Evolutionary conservation across 2,797 vertebrate genomes (phyloP).

Genomic region (Enteromius anoplus): DNA sequence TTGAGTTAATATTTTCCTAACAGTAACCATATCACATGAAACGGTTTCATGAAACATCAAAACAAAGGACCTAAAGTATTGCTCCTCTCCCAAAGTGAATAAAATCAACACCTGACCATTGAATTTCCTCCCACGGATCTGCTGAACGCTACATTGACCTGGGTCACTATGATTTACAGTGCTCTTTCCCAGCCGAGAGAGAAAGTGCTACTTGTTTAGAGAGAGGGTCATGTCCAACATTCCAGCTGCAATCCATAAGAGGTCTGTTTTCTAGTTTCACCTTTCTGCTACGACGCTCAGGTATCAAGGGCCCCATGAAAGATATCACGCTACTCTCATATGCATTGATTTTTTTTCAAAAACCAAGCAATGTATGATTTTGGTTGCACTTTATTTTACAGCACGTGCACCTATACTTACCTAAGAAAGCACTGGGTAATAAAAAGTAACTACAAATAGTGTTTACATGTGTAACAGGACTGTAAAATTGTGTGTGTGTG

Average conservation of each 20-base stretch:
- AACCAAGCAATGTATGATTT: not conserved
- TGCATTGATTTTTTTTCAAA: conserved; percentile 13
- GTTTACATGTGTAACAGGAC: not conserved
- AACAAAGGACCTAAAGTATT: conserved; percentile 31
- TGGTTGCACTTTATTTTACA: not conserved
- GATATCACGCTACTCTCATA: conserved; percentile 18
- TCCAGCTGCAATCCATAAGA: conserved; percentile 51
- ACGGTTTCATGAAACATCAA: not conserved
- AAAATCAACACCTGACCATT: conserved; percentile 50
- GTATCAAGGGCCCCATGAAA: conserved; percentile 29
- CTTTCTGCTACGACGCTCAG: conserved; percentile 21
- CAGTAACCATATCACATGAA: conserved; percentile 3
- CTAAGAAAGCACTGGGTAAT: not conserved
- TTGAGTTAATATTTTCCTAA: conserved; percentile 40
- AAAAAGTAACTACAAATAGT: not conserved
- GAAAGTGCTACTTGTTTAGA: conserved; percentile 57
- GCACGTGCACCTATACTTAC: not conserved
- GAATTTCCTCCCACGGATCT: conserved; percentile 51
- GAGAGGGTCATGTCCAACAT: conserved; percentile 52
- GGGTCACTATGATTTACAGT: conserved; percentile 51
- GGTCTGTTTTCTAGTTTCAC: conserved; percentile 47
- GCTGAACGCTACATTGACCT: conserved; percentile 43
- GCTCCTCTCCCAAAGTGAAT: conserved; percentile 35
- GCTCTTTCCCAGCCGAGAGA: conserved; percentile 43
- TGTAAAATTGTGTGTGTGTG: not conserved